Evolutionary conservation across 2,113 vertebrate species (phyloP).

Genomic region (Phrynosoma platyrhinos): DNA sequence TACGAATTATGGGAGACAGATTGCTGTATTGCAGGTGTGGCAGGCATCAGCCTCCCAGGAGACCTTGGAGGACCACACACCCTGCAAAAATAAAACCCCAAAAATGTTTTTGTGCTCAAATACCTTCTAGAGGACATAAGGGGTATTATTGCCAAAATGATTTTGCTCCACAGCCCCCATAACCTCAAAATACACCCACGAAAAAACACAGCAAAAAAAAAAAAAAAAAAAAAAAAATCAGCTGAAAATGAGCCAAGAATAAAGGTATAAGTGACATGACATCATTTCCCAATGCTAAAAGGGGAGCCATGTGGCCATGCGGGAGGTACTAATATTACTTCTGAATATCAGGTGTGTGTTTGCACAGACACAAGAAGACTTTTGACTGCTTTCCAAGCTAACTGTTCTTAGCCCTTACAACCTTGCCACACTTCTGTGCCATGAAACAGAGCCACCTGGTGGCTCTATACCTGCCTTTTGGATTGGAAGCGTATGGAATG

Average conservation of each 20-base stretch:
- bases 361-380: neutral
- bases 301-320: no score
- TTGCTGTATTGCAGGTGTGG: no score
- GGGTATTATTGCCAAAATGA: no score
- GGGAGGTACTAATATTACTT: neutral
- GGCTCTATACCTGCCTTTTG: neutral
- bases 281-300: neutral
- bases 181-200: neutral
- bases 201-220: neutral
- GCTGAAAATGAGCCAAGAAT: neutral
- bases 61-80: no score
- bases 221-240: neutral
- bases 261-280: no score
- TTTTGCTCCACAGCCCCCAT: neutral
- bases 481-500: neutral
- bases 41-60: no score
- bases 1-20: no score
- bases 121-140: no score
- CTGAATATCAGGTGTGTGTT: neutral
- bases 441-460: constrained; percentile 1
- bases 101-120: no score
- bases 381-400: neutral
- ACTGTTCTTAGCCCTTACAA: neutral
- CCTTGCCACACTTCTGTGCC: neutral
- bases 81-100: no score